Evolutionary conservation across 2,797 vertebrate species (phyloP).

Genomic region (Poeciliopsis presidionis): DNA sequence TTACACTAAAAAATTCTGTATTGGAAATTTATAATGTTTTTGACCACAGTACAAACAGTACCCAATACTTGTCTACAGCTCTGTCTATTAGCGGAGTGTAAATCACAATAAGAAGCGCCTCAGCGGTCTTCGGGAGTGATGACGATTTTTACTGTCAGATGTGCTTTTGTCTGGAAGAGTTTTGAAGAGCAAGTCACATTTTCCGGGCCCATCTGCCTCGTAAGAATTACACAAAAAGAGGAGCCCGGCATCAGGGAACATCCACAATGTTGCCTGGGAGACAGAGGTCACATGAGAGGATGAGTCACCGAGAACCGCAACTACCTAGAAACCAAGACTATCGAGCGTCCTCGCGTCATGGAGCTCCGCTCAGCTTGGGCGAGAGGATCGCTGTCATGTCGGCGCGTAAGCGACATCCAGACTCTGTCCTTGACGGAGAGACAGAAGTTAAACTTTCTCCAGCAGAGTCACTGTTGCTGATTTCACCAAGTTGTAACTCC

Average conservation of each 20-base stretch:
- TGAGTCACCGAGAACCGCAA: conserved; percentile 67
- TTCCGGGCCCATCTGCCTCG: conserved; percentile 62
- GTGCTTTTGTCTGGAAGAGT: conserved; percentile 43
- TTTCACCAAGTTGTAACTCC: conserved; percentile 12
- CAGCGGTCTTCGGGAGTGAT: conserved; percentile 53
- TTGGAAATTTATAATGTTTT: neutral
- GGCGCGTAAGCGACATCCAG: conserved; percentile 45
- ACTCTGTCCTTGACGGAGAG: conserved; percentile 50
- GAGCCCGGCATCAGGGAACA: conserved; percentile 59
- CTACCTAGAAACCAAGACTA: conserved; percentile 57
- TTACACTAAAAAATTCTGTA: neutral
- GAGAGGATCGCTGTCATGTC: conserved; percentile 56
- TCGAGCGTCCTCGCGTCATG: conserved; percentile 38
- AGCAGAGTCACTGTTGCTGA: conserved; percentile 22
- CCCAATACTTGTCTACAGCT: conserved; percentile 26
- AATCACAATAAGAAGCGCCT: conserved; percentile 51
- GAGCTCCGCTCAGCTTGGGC: conserved; percentile 45
- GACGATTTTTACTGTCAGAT: conserved; percentile 54
- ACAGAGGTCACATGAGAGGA: conserved; percentile 74
- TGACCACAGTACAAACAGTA: neutral
- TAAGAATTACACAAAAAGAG: conserved; percentile 61
- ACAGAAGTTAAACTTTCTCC: conserved; percentile 56
- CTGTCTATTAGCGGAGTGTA: conserved; percentile 26
- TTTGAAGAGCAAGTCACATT: conserved; percentile 55
- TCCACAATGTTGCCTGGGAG: conserved; percentile 71